Conservation (phyloP, 2,888 invertebrate species). For the Drosophila putrida region DNA sequence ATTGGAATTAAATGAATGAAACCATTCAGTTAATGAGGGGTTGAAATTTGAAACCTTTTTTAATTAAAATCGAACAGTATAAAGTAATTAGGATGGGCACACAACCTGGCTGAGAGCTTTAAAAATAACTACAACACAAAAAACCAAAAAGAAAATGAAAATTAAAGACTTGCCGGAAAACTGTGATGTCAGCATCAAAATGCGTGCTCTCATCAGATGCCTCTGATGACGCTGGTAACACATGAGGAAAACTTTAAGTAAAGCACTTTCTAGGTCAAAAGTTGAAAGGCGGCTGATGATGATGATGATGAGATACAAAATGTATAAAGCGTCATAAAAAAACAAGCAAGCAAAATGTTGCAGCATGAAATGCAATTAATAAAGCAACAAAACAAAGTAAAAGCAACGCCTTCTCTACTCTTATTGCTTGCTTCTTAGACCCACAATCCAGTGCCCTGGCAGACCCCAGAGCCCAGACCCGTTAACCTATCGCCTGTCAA, state of each 20-base stretch:
- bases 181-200: constrained; percentile 65
- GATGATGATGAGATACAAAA: constrained; percentile 14
- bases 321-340: constrained; percentile 27
- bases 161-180: constrained; percentile 13
- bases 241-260: constrained; percentile 56
- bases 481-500: constrained; percentile 39
- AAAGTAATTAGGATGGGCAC: constrained; percentile 25
- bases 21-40: neutral
- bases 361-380: constrained; percentile 65
- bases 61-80: constrained; percentile 21
- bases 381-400: constrained; percentile 48
- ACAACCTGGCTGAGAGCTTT: constrained; percentile 13
- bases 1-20: constrained; percentile 20
- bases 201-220: constrained; percentile 49
- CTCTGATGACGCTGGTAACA: constrained; percentile 46
- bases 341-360: constrained; percentile 25
- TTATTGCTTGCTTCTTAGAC: neutral
- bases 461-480: neutral
- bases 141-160: constrained; percentile 3
- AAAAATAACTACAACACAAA: constrained; percentile 19
- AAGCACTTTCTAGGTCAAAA: constrained; percentile 76
- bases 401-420: constrained; percentile 35
- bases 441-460: neutral
- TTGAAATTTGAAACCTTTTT: constrained; percentile 8
- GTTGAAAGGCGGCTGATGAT: constrained; percentile 65